Evolutionary conservation across 2,888 invertebrate genomes (phyloP).

Genomic region (Oxystoma pomonae): DNA sequence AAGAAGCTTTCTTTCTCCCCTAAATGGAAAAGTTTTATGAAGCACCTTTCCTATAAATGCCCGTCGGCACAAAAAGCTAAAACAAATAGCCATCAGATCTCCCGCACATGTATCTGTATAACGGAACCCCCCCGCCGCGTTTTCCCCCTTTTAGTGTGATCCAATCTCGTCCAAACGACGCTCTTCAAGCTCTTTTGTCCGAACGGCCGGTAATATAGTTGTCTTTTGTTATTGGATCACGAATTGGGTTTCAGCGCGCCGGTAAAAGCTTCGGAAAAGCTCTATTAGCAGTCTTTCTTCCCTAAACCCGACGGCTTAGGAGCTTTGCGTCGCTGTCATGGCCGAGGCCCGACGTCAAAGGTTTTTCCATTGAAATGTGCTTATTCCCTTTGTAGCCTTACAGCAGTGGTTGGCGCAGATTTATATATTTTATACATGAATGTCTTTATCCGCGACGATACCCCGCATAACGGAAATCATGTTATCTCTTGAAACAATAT

Average conservation of each 20-base stretch:
- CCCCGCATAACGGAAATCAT: neutral
- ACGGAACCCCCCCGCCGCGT: conserved; percentile 15
- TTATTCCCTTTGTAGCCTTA: conserved; percentile 42
- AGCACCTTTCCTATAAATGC: neutral
- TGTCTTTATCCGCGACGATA: conserved; percentile 9
- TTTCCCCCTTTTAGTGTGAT: conserved; percentile 27
- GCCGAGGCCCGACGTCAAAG: conserved; percentile 39
- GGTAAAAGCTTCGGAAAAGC: conserved; percentile 49
- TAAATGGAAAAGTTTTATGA: neutral
- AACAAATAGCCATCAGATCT: conserved; percentile 1
- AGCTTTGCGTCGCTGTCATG: conserved; percentile 48
- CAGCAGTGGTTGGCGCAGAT: conserved; percentile 24
- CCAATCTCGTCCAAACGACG: conserved; percentile 40
- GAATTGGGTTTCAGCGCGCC: conserved; percentile 50
- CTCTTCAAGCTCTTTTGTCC: conserved; percentile 43
- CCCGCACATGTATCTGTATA: neutral
- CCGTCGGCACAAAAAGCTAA: neutral
- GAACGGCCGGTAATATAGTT: conserved; percentile 51
- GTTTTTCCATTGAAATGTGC: conserved; percentile 48
- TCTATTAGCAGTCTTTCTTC: conserved; percentile 52
- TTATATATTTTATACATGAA: conserved; percentile 30
- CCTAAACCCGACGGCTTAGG: conserved; percentile 47
- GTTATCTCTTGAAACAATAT: neutral
- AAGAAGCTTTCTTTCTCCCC: neutral
- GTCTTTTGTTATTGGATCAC: conserved; percentile 53